Conservation (phyloP, 2,888 invertebrate species). For the Conomelus anceps region DNA sequence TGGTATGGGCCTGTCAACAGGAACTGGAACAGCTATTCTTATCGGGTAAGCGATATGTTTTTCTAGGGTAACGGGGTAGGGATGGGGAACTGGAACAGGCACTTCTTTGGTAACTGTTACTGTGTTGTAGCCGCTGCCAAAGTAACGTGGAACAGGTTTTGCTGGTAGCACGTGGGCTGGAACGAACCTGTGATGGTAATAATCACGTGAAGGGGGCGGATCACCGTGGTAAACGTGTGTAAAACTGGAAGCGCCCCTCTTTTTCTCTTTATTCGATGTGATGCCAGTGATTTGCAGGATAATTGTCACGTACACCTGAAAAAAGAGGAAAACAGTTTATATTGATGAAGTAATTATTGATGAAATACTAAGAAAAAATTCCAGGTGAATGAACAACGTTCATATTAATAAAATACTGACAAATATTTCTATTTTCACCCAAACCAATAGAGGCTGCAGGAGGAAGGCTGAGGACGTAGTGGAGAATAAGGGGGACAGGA, state of each 20-base stretch:
- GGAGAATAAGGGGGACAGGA: too few species aligned
- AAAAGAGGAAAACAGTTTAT: too few species aligned
- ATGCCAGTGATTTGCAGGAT: background rate
- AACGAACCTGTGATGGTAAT: slow-evolving; percentile 9
- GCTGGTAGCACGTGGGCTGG: slow-evolving; percentile 18
- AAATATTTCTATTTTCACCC: too few species aligned
- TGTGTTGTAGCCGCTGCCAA: background rate
- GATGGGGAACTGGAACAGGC: slow-evolving; percentile 46
- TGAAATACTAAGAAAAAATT: too few species aligned
- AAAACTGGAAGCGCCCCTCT: background rate
- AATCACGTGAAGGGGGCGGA: background rate
- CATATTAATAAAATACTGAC: too few species aligned
- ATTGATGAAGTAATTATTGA: background rate
- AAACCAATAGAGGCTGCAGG: too few species aligned
- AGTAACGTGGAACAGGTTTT: background rate
- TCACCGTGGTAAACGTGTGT: slow-evolving; percentile 22
- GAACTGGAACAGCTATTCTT: slow-evolving; percentile 38
- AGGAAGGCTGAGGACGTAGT: too few species aligned
- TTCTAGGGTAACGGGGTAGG: slow-evolving; percentile 46
- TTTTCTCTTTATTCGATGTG: background rate
- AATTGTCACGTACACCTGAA: background rate
- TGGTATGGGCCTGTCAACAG: slow-evolving; percentile 38
- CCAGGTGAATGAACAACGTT: too few species aligned
- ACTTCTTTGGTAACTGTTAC: slow-evolving; percentile 42
- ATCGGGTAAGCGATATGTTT: slow-evolving; percentile 42